A percentile compares a stretch with the other conserved stretches of the same genome.
Evolutionary conservation across 2,888 invertebrate genomes (phyloP).

Genomic region (Prosapia bicincta): DNA sequence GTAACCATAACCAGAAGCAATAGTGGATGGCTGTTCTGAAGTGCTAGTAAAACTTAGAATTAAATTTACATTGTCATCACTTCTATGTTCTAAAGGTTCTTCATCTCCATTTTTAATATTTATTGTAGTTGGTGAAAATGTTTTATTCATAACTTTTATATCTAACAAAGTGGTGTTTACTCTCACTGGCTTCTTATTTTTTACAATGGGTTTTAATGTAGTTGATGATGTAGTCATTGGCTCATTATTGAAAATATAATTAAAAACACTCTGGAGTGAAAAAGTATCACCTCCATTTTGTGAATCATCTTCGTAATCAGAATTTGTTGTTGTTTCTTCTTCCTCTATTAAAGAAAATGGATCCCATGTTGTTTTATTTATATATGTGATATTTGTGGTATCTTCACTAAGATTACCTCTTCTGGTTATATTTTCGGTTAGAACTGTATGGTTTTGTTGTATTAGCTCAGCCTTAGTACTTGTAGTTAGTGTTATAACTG

Average conservation of each 20-base stretch:
- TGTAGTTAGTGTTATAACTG: constrained; percentile 26
- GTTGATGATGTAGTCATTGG: constrained; percentile 1
- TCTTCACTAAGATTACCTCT: background rate
- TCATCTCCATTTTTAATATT: background rate
- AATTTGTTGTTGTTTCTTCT: constrained; percentile 35
- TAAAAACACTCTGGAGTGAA: constrained; percentile 59
- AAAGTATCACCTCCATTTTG: constrained; percentile 45
- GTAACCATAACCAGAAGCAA: background rate
- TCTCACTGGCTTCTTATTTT: constrained; percentile 10
- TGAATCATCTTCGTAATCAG: constrained; percentile 48
- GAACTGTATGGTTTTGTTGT: background rate
- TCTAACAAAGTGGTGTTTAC: background rate
- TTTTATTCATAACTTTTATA: background rate
- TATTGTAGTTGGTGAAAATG: background rate
- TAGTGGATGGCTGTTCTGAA: background rate
- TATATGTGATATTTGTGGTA: background rate
- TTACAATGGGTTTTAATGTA: background rate
- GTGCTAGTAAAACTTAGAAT: background rate
- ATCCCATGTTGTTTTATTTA: background rate
- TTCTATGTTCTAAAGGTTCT: background rate
- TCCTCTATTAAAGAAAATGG: background rate
- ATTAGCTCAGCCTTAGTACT: background rate
- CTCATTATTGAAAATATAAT: constrained; percentile 54
- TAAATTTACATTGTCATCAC: background rate
- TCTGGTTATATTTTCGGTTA: background rate